Percentiles rank a stretch among this genome's conserved stretches.
Evolutionary conservation across 2,113 vertebrate genomes (phyloP).

Genomic region (Eira barbara): DNA sequence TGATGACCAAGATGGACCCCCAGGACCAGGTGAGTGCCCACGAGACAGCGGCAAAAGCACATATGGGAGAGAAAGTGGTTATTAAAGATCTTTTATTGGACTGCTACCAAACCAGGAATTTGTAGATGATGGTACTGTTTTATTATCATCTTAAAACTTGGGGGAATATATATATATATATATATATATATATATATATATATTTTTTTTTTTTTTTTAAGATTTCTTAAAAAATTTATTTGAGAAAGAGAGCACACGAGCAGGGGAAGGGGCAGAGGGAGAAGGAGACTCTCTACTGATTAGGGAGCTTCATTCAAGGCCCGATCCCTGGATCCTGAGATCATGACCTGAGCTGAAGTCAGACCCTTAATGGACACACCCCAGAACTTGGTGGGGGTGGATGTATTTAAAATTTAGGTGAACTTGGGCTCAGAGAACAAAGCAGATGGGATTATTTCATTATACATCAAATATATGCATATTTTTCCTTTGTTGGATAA

Average conservation of each 20-base stretch:
- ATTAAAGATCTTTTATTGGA: not conserved
- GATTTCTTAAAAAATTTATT: not conserved
- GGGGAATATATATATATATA: not conserved
- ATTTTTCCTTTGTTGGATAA: not conserved
- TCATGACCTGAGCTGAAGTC: not conserved
- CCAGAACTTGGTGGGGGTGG: not conserved
- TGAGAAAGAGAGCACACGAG: not conserved
- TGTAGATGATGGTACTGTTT: not conserved
- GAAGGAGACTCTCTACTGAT: not conserved
- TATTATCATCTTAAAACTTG: not conserved
- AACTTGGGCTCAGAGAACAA: not conserved
- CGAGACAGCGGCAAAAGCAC: fast-evolving
- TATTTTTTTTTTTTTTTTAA: not conserved
- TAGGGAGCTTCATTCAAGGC: not conserved
- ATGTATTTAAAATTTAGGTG: not conserved
- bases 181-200: too few species aligned
- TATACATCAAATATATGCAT: not conserved
- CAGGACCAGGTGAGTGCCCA: conserved; percentile 92
- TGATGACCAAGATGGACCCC: conserved; percentile 99
- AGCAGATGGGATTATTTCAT: not conserved
- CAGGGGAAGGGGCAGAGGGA: not conserved
- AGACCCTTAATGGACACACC: not conserved
- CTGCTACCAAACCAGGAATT: not conserved
- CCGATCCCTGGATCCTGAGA: not conserved
- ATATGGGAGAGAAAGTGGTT: not conserved